Conservation (phyloP, 2,113 vertebrate genomes). For the Rhineura floridana region DNA sequence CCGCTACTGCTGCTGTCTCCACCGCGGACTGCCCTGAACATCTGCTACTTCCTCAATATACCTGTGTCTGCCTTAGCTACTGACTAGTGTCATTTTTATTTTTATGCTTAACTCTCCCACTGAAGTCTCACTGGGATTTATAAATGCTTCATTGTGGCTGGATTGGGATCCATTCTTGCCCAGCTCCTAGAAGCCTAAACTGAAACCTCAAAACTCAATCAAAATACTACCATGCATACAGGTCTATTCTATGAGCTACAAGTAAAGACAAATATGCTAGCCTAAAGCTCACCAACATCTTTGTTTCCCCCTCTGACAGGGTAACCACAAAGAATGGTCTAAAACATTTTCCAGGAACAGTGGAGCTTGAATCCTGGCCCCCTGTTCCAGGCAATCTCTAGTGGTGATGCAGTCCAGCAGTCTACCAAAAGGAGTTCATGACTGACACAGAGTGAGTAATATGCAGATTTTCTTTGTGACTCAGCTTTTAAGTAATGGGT, state of each 20-base stretch:
- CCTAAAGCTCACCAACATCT: background rate
- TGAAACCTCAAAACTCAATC: background rate
- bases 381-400: background rate
- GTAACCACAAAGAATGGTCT: background rate
- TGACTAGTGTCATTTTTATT: background rate
- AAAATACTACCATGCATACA: background rate
- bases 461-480: background rate
- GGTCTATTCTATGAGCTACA: background rate
- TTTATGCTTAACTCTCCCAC: background rate
- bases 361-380: background rate
- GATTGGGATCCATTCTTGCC: background rate
- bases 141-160: background rate
- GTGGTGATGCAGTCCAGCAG: background rate
- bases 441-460: slow-evolving; percentile 12
- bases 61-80: background rate
- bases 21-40: too few species aligned
- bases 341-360: background rate
- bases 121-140: background rate
- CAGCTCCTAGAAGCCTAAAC: background rate
- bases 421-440: background rate
- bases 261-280: background rate
- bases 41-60: background rate
- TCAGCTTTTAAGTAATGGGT: slow-evolving; percentile 5
- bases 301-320: background rate
- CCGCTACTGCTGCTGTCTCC: background rate